Evolutionary conservation across 2,888 invertebrate species (phyloP).

Genomic region (Drosophila paramelanica): DNA sequence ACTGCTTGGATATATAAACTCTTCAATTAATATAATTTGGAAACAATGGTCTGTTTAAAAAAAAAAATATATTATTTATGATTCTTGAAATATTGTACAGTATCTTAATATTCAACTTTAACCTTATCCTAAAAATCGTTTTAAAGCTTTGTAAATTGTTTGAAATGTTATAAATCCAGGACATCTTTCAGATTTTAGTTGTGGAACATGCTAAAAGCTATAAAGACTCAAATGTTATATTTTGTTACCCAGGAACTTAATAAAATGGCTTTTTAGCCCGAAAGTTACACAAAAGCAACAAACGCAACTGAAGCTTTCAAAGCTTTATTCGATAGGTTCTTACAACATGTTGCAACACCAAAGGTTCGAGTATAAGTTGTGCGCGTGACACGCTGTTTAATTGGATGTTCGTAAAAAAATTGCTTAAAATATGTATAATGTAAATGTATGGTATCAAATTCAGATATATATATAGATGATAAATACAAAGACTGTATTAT

Average conservation of each 20-base stretch:
- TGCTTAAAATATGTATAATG: neutral
- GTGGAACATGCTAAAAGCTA: neutral
- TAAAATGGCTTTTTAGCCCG: neutral
- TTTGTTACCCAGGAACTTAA: neutral
- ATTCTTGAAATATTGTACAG: no score
- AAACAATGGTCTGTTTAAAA: no score
- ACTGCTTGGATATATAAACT: no score
- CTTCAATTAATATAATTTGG: no score
- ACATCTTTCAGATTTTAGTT: neutral
- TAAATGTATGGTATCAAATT: no score
- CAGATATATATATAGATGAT: no score
- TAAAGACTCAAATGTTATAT: neutral
- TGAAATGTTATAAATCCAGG: neutral
- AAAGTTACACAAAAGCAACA: constrained; percentile 10
- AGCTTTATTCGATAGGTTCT: neutral
- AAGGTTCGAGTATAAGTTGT: constrained; percentile 5
- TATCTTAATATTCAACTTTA: no score
- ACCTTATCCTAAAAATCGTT: no score
- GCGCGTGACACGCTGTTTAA: constrained; percentile 12
- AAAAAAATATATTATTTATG: no score
- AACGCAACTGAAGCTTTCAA: constrained; percentile 7
- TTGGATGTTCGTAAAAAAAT: neutral
- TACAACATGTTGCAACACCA: constrained; percentile 9
- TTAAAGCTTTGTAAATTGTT: neutral
- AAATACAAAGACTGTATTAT: neutral